Percentiles rank a stretch among this genome's conserved stretches.
These are phyloP conservation scores for Rutpela maculata DNA, from an alignment of 2,888 invertebrate species.

Conservation along the genomic window DNA sequence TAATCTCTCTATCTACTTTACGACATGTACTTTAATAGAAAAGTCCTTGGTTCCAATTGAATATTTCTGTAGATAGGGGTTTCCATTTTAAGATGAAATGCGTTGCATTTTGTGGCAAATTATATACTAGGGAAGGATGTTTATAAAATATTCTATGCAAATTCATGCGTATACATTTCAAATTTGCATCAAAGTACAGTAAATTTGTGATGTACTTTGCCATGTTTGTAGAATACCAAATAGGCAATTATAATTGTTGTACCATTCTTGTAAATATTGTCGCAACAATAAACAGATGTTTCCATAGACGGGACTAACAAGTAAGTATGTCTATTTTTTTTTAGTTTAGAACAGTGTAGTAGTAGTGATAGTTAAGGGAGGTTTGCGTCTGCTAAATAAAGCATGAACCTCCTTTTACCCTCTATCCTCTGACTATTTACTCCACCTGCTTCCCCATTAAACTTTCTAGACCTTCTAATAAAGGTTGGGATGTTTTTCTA, in stretches of 20 bases:
- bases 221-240: constrained; percentile 38
- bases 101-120: neutral
- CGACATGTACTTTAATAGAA: constrained; percentile 12
- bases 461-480: too few relatives aligned
- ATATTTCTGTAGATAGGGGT: constrained; percentile 37
- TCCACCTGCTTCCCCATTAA: too few relatives aligned
- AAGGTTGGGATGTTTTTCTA: too few relatives aligned
- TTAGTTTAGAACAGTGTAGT: too few relatives aligned
- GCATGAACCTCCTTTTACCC: too few relatives aligned
- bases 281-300: neutral
- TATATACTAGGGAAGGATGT: constrained; percentile 12
- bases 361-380: too few relatives aligned
- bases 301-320: too few relatives aligned
- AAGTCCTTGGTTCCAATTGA: constrained; percentile 35
- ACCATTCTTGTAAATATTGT: constrained; percentile 7
- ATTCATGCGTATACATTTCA: constrained; percentile 22
- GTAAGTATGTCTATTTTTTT: too few relatives aligned
- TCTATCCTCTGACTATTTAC: too few relatives aligned
- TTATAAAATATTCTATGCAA: constrained; percentile 26
- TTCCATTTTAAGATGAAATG: constrained; percentile 33
- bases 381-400: too few relatives aligned
- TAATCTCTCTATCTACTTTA: neutral
- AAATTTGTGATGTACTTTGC: constrained; percentile 19
- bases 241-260: constrained; percentile 17
- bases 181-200: constrained; percentile 28